phyloP scores from a whole-genome alignment of 2,113 vertebrate genomes.

The Origma solitaria region DNA sequence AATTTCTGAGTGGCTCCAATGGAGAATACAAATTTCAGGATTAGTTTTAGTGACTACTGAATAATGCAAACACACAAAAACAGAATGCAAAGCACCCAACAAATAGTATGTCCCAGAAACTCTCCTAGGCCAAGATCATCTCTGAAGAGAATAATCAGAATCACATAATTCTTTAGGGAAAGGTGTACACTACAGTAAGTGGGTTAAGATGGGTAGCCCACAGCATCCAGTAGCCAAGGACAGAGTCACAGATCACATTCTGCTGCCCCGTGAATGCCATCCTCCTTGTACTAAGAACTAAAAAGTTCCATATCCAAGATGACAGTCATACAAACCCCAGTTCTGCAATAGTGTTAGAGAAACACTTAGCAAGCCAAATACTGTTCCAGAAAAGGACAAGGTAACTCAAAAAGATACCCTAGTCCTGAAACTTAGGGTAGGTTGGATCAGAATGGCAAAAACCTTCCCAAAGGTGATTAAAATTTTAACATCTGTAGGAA shows the following conservation, averaged over 20 bases:
- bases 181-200: neutral
- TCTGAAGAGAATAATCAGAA: neutral
- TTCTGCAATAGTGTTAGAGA: neutral
- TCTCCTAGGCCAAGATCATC: neutral
- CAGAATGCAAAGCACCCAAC: neutral
- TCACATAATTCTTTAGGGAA: neutral
- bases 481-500: neutral
- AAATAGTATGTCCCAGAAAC: neutral
- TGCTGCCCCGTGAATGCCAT: neutral
- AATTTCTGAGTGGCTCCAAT: neutral
- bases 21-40: neutral
- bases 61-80: neutral
- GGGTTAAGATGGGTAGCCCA: neutral
- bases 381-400: neutral
- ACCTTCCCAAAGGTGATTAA: neutral
- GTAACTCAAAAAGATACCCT: neutral
- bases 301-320: neutral
- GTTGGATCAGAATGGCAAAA: neutral
- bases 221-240: neutral
- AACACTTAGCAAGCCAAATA: neutral
- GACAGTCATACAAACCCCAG: neutral
- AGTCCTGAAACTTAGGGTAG: neutral
- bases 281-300: neutral
- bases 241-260: neutral
- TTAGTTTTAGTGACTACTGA: neutral